Evolutionary conservation across 1,140 invertebrate genomes (phyloP), one percentile per base, ranked within the genome.

Genomic region (Epicauta chinensis): DNA sequence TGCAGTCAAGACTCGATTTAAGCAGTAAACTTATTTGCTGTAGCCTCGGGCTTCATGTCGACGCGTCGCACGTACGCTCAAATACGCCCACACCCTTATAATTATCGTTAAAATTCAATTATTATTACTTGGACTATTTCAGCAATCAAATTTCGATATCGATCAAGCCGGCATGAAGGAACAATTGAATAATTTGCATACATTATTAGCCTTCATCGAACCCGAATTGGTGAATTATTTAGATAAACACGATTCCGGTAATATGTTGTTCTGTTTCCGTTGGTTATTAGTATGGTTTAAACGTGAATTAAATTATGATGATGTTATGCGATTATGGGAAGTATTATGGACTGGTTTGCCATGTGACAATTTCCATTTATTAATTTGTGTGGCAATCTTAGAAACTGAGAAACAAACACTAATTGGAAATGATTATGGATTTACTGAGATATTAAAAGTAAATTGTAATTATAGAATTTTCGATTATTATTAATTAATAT

Each of bases 251-350:
- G 94, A 98, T 54, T 97, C 95, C 2, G 89, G 87, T 2, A 98
- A 98, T 69, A 93, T 99, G 87, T 98, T 95, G 69, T 99, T 99
- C 72, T 98, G 93, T 72, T 99, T 99, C 73, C 86, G 97, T 12
- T 91, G 89, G 89, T 74, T 91, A 2, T 73, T 92, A 3, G 87
- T 92, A 6, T 80, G 87, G 71, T 91, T 89, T 61, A 92, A 92
- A 71, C 69, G 89, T 55, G 89, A 92, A 72, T 84, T 92, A 60
- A 78, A 77, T 16, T 76, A 83, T 39, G 71, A 79, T 3, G 86
- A 91, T 63, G 84, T 89, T 35, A 82, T 90, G 74, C 80, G 82
- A 61, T 63, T 89, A 35, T 89, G 86, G 83, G 82, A 94, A 75
- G 84, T 93, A 5, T 66, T 95, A 3, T 96, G 92, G 92, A 94